Base-by-base conservation (phyloP, 30 jellyfish, hydroid and myxozoan species). In the Sanderia malayensis region DNA sequence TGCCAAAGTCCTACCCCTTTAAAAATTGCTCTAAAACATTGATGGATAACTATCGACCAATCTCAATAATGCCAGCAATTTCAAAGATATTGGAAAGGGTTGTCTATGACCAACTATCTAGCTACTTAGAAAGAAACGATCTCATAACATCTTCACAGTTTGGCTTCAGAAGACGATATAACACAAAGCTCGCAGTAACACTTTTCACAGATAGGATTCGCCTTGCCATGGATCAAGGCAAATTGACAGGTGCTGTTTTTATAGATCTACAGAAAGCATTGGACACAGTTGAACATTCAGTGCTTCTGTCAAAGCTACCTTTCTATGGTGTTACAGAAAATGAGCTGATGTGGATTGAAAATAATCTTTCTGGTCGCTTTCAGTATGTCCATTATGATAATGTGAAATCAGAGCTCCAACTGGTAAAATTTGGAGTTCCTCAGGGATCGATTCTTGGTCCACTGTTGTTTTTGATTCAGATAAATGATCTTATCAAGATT, bases 371-470 rank as follows among this genome's bases (percentile, higher is more conserved):
- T 33, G 58, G 60, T 0, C 76, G 73, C 67, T 61, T 58, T 59
- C 94, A 81, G 21, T 52, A 30, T 81, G 94, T 70, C 69, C 32
- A 74, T 2, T 58, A 61, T 61, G 77, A 74, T 30, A 58, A 74
- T 34, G 86, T 30, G 1, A 58, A 74, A 74, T 74, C 86, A 58
- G 77, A 57, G 53, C 76, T 29, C n/a, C 77, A 74, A 58, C 75
- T 4, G 33, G 67, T 57, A 29, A 74, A 74, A 74, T 74, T 31
- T 70, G 94, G 87, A 41, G 94, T 81, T 33, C 94, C 86, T 70
- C 87, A 69, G 80, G 86, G 87, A 59, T 81, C 94, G 61, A 81
- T 81, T 46, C 86, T 81, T 25, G 87, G 94, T 37, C 87, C 86
- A 59, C 80, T 81, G 45, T 63, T 81, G 73, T 81, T 70, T 59